phyloP scores from a whole-genome alignment of 2,888 invertebrate species.

The Sisyra terminalis region DNA sequence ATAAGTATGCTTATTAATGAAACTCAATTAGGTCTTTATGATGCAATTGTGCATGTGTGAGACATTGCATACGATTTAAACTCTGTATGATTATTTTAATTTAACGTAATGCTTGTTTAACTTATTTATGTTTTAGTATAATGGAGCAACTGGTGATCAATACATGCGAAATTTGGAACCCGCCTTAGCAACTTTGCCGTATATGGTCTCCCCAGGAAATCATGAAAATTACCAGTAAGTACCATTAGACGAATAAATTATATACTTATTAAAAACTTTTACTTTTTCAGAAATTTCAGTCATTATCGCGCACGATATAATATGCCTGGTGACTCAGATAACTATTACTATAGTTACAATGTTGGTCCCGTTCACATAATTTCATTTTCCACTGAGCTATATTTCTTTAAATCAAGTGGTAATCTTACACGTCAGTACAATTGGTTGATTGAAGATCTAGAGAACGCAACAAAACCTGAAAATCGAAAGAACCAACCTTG shows the following conservation, averaged over 20 bases:
- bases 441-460: slow-evolving; percentile 63
- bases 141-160: slow-evolving; percentile 63
- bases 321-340: slow-evolving; percentile 58
- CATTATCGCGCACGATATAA: slow-evolving; percentile 75
- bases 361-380: slow-evolving; percentile 74
- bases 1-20: slow-evolving; percentile 62
- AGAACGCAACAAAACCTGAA: slow-evolving; percentile 44
- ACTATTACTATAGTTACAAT: slow-evolving; percentile 65
- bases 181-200: slow-evolving; percentile 67
- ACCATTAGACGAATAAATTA: background rate
- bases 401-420: slow-evolving; percentile 77
- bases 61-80: slow-evolving; percentile 85
- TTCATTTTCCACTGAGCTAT: slow-evolving; percentile 78
- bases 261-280: no score
- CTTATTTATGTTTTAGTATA: slow-evolving; percentile 23
- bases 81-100: slow-evolving; percentile 25
- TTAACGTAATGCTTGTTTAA: background rate
- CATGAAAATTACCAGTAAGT: slow-evolving; percentile 61
- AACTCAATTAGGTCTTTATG: slow-evolving; percentile 51
- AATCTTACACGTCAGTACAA: slow-evolving; percentile 54
- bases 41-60: slow-evolving; percentile 68
- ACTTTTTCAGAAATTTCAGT: slow-evolving; percentile 62
- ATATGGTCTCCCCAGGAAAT: slow-evolving; percentile 72
- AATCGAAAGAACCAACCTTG: slow-evolving; percentile 54
- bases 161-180: slow-evolving; percentile 77